phyloP scores from a whole-genome alignment of 2,797 vertebrate species.

The Liasis olivaceus region DNA sequence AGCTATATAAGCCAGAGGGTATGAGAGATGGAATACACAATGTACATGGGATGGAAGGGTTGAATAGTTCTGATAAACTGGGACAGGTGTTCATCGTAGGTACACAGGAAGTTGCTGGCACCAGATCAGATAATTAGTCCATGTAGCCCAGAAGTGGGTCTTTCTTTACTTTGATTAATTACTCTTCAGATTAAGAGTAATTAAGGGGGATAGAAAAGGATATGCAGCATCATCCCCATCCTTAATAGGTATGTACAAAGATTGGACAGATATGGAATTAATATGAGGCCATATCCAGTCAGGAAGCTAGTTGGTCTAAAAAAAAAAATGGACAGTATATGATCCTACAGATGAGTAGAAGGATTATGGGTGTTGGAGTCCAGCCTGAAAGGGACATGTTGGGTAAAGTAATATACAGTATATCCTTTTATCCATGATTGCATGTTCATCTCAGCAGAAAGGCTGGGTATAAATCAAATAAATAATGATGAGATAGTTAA shows the following conservation, averaged over 20 bases:
- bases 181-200: neutral
- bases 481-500: neutral
- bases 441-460: neutral
- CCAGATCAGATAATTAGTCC: neutral
- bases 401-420: neutral
- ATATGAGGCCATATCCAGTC: neutral
- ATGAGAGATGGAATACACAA: neutral
- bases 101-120: neutral
- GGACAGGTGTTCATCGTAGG: neutral
- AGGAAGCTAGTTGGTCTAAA: neutral
- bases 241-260: neutral
- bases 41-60: neutral
- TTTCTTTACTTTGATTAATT: neutral
- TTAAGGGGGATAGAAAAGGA: neutral
- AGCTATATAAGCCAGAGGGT: neutral
- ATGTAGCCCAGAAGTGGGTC: neutral
- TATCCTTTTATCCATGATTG: neutral
- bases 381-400: neutral
- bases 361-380: neutral
- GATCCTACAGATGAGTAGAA: neutral
- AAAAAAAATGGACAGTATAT: neutral
- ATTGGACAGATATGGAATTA: neutral
- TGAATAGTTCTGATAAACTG: neutral
- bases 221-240: neutral
- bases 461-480: neutral